These are phyloP conservation scores for Holotrichia oblita DNA, from an alignment of 1,140 invertebrate genomes.

Conservation along the genomic window DNA sequence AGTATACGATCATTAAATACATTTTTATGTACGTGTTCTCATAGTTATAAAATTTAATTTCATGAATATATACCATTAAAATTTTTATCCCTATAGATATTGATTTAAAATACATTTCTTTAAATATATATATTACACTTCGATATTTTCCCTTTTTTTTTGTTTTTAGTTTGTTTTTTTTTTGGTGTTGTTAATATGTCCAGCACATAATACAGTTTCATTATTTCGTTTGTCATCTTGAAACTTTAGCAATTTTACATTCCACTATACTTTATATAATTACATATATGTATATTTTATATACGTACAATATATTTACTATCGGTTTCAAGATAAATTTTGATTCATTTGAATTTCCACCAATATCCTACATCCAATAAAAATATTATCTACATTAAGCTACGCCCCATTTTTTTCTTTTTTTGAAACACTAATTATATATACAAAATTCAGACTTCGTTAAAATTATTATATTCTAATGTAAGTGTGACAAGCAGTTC, in stretches of 20 bases:
- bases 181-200: slow-evolving; percentile 34
- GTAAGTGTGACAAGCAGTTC: slow-evolving; percentile 23
- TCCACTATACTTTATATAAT: not conserved
- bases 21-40: slow-evolving; percentile 40
- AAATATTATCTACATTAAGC: slow-evolving; percentile 38
- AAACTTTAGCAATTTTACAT: not conserved
- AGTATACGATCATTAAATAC: slow-evolving; percentile 41
- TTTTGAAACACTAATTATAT: slow-evolving; percentile 28
- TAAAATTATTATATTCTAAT: slow-evolving; percentile 28
- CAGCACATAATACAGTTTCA: slow-evolving; percentile 17
- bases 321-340: slow-evolving; percentile 25
- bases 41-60: slow-evolving; percentile 42
- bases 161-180: not conserved
- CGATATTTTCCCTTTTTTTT: slow-evolving; percentile 38
- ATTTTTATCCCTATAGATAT: slow-evolving; percentile 42
- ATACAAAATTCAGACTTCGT: slow-evolving; percentile 42
- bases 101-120: slow-evolving; percentile 40
- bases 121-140: slow-evolving; percentile 38
- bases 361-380: slow-evolving; percentile 4
- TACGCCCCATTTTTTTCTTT: not conserved
- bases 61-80: slow-evolving; percentile 40
- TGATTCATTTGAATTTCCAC: slow-evolving; percentile 7
- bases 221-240: not conserved
- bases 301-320: not conserved
- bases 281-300: not conserved